A percentile compares a stretch with the other conserved stretches of the same genome.
Conservation (phyloP, 2,888 invertebrate genomes). For the Litoditis marina region DNA sequence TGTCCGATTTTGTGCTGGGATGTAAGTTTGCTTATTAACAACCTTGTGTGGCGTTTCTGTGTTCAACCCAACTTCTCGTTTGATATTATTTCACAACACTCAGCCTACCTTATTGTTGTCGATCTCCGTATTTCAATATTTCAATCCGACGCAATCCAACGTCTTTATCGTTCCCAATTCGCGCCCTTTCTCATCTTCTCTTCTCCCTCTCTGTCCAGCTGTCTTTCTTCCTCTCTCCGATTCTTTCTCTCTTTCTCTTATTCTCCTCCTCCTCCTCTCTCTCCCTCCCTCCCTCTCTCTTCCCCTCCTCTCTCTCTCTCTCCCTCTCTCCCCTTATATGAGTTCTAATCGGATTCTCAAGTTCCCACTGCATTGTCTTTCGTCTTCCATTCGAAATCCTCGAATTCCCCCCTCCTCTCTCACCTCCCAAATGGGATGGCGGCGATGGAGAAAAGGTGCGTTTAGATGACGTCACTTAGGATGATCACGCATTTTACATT, state of each 20-base stretch:
- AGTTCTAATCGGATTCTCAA: neutral
- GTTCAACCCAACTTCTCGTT: neutral
- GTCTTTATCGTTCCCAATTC: no score
- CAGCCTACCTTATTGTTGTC: neutral
- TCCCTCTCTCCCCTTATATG: neutral
- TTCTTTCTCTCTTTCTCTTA: neutral
- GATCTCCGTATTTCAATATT: neutral
- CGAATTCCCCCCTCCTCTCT: no score
- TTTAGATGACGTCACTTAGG: no score
- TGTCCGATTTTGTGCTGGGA: constrained; percentile 17
- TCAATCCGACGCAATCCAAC: no score
- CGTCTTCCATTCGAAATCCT: neutral
- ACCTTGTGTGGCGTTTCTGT: neutral
- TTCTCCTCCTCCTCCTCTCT: neutral
- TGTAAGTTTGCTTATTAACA: constrained; percentile 15
- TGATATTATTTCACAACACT: neutral
- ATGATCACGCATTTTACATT: no score
- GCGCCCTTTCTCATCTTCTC: no score
- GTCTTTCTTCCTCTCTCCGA: no score
- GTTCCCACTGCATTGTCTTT: neutral
- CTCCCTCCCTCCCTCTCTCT: neutral
- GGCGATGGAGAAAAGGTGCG: no score
- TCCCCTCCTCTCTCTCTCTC: no score
- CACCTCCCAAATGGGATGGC: no score
- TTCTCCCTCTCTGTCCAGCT: no score